A percentile compares a stretch with the other conserved stretches of the same genome.
Evolutionary conservation across 1,140 invertebrate species (phyloP).

Genomic region (Bombus soroeensis): DNA sequence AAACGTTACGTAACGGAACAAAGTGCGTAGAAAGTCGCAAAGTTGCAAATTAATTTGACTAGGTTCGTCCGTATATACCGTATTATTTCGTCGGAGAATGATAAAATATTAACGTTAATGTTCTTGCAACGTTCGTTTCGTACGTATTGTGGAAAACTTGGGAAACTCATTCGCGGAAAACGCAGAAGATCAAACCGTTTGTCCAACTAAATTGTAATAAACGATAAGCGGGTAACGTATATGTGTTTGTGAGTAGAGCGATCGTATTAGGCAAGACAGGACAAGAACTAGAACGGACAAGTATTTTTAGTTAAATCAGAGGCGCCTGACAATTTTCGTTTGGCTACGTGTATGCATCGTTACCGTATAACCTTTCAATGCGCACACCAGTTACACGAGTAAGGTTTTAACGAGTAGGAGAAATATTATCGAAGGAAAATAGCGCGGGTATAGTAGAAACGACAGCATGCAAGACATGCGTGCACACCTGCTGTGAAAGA

Average conservation of each 20-base stretch:
- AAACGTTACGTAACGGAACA: background rate
- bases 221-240: no score
- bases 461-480: conserved; percentile 38
- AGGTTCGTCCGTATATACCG: background rate
- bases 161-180: no score
- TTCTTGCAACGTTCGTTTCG: background rate
- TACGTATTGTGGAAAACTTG: accelerated
- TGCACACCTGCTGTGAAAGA: conserved; percentile 67
- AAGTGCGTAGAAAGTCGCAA: background rate
- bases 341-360: background rate
- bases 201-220: no score
- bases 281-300: background rate
- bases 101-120: background rate
- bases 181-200: no score
- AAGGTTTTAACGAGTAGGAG: background rate
- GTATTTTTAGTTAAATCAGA: background rate
- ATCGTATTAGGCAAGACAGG: no score
- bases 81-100: no score
- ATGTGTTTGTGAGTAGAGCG: no score
- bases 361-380: background rate
- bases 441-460: background rate
- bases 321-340: background rate
- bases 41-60: background rate
- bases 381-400: no score
- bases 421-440: conserved; percentile 13